A percentile compares a stretch with the other conserved stretches of the same genome.
Conservation (phyloP, 2,113 vertebrate genomes). For the Thunnus maccoyii region DNA sequence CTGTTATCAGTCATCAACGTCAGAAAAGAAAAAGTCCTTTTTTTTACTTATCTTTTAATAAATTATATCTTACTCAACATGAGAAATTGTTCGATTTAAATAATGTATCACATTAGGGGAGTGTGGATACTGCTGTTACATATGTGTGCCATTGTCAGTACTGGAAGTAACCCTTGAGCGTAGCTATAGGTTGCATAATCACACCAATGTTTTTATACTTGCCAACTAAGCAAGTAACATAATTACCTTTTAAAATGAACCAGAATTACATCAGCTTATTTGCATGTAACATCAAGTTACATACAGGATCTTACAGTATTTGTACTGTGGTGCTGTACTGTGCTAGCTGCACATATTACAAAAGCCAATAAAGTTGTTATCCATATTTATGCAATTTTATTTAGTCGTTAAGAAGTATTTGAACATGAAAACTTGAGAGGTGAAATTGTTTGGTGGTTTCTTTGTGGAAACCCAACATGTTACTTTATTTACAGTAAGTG, state of each 20-base stretch:
- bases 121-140: constrained; percentile 8
- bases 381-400: too few relatives aligned
- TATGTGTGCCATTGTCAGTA: background rate
- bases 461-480: background rate
- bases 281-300: background rate
- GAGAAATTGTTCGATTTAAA: background rate
- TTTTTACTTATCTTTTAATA: constrained; percentile 18
- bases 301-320: background rate
- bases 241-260: constrained; percentile 6
- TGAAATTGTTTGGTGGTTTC: background rate
- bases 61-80: background rate
- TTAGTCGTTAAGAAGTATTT: too few relatives aligned
- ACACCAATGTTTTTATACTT: constrained; percentile 17
- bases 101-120: constrained; percentile 24
- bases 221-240: constrained; percentile 5
- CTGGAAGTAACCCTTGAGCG: background rate
- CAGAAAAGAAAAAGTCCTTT: constrained; percentile 36
- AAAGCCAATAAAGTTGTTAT: background rate
- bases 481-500: constrained; percentile 6
- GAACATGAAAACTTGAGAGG: background rate
- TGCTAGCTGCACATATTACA: background rate
- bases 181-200: constrained; percentile 18
- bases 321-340: background rate
- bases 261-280: constrained; percentile 18
- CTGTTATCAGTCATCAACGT: constrained; percentile 37